phyloP scores from a whole-genome alignment of 1,140 invertebrate genomes.

The Anoplophora glabripennis region DNA sequence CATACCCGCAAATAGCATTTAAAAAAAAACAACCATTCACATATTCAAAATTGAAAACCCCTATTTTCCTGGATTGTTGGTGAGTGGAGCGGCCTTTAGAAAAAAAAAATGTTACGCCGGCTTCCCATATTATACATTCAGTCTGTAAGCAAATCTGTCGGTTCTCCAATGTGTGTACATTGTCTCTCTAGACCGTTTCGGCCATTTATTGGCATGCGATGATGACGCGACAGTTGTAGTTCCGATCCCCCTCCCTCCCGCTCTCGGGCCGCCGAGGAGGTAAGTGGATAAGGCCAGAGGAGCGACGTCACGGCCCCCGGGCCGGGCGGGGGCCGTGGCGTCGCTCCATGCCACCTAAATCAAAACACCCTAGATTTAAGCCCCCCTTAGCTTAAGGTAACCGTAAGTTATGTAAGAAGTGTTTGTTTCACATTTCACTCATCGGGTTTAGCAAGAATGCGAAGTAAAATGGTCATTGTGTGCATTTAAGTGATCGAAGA shows the following conservation, averaged over 20 bases:
- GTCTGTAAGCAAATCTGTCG: too few relatives aligned
- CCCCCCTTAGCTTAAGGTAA: too few relatives aligned
- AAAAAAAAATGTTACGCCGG: constrained; percentile 1
- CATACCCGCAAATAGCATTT: too few relatives aligned
- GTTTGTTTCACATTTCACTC: too few relatives aligned
- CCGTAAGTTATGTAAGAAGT: too few relatives aligned
- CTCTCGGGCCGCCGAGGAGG: constrained; percentile 48
- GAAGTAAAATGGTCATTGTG: too few relatives aligned
- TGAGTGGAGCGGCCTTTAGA: not conserved
- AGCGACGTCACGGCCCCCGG: constrained; percentile 29
- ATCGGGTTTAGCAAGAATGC: too few relatives aligned
- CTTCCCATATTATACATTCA: not conserved
- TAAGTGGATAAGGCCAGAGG: constrained; percentile 50
- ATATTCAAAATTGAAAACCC: too few relatives aligned
- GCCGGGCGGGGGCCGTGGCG: constrained; percentile 25
- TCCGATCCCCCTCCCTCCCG: constrained; percentile 42
- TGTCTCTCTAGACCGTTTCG: constrained; percentile 45
- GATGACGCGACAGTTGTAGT: constrained; percentile 43
- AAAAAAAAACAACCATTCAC: too few relatives aligned
- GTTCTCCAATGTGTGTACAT: constrained; percentile 45
- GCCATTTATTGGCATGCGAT: constrained; percentile 39
- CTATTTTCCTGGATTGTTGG: too few relatives aligned
- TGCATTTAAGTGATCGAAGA: too few relatives aligned
- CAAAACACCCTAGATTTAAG: too few relatives aligned
- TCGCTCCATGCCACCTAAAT: constrained; percentile 30